Base-by-base conservation (phyloP, 1,140 invertebrate species). In the Drosophila arawakana region DNA sequence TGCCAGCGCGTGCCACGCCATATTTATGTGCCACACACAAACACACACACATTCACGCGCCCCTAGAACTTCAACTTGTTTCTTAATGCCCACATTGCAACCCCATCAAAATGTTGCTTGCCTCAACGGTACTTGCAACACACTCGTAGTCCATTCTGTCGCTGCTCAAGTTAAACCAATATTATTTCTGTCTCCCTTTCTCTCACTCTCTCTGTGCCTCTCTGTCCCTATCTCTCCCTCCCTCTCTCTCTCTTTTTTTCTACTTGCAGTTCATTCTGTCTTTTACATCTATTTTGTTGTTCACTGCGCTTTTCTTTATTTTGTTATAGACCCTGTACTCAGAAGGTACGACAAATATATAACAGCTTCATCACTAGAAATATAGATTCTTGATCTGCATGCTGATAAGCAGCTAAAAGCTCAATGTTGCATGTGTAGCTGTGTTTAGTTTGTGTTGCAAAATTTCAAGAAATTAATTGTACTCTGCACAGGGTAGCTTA, bases 101-200 rank as follows among this genome's bases (percentile, higher is more conserved):
- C 52, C n/a, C n/a, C n/a, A 55, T 35, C 7, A 6, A 18, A 30
- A 10, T 46, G 57, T 10, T 13, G 11, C 13, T 37, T 18, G 25
- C 30, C 39, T 18, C 52, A 50, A 7, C 49, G 8, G 49, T 30
- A 30, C 18, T 21, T 21, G 37, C 55, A 39, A 15, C 34, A 34
- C 4, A 39, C 21, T 37, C 10, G 57, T 37, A 41, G 39, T n/a
- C 3, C 39, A 11, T 25, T 52, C 41, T 61, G 69, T 54, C 47
- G 61, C 77, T 73, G 81, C 68, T 73, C 43, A 84, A 83, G 81
- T 83, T 80, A 84, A 84, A 65, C 73, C 81, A 84, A 84, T 83
- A 83, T 83, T 83, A 84, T 83, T 84, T 63, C 60, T 49, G 44
- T 44, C 58, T 78, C 41, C 10, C 35, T 62, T 66, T 44, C 18